These are phyloP conservation scores for Eremobia ochroleuca DNA, from an alignment of 2,888 invertebrate species.

Conservation along the genomic window DNA sequence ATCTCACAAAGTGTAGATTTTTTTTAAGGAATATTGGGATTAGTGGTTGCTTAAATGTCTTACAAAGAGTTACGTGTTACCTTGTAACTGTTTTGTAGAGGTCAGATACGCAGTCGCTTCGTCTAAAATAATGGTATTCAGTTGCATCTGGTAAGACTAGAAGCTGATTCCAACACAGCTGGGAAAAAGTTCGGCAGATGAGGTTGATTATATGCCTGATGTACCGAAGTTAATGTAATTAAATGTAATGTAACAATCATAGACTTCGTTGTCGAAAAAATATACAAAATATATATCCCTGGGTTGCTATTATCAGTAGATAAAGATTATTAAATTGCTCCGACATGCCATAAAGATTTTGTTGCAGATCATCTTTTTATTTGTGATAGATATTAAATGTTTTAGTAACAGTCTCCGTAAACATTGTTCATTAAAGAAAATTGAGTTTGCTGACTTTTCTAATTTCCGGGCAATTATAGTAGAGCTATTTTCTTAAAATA, in stretches of 20 bases:
- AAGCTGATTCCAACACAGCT: background rate
- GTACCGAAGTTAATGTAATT: background rate
- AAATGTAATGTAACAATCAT: background rate
- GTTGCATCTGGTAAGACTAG: background rate
- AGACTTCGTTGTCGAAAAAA: background rate
- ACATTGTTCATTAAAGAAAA: background rate
- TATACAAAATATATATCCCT: too few species aligned
- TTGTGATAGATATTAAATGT: background rate
- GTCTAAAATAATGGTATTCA: background rate
- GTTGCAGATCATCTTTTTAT: background rate
- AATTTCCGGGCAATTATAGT: conserved; percentile 15
- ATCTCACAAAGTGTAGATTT: background rate
- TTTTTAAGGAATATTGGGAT: background rate
- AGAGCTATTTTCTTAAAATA: background rate
- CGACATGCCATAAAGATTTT: background rate
- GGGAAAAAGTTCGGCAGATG: background rate
- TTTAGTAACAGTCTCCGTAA: background rate
- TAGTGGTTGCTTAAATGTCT: background rate
- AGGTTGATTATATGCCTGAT: background rate
- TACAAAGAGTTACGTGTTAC: background rate
- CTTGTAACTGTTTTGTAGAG: background rate
- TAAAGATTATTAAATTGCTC: background rate
- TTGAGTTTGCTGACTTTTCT: background rate
- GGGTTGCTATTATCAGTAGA: background rate
- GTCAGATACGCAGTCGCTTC: background rate